These are phyloP conservation scores for Myathropa florea DNA, from an alignment of 2,888 invertebrate species.

Conservation along the genomic window DNA sequence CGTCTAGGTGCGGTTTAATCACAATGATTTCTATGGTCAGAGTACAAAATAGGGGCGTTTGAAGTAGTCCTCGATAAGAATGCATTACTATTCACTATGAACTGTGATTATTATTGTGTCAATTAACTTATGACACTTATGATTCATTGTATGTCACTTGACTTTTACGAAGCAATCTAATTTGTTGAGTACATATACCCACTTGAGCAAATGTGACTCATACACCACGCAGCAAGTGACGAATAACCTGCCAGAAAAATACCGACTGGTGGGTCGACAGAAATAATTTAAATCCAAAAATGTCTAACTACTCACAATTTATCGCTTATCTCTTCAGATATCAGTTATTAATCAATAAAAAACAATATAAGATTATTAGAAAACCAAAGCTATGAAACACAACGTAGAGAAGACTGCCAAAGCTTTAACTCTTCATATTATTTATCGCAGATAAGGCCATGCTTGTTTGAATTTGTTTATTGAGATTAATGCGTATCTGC, in stretches of 20 bases:
- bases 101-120: background rate
- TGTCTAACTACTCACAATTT: background rate
- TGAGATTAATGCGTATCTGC: background rate
- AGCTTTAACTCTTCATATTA: background rate
- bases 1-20: too few relatives aligned
- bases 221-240: background rate
- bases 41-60: too few relatives aligned
- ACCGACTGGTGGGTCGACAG: background rate
- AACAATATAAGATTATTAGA: background rate
- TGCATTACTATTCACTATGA: background rate
- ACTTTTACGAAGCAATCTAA: background rate
- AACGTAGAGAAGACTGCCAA: background rate
- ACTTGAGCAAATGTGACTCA: background rate
- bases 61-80: too few relatives aligned
- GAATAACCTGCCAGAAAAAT: background rate
- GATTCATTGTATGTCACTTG: constrained; percentile 1
- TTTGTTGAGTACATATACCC: background rate
- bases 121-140: background rate
- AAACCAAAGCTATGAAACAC: background rate
- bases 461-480: background rate
- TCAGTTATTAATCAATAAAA: background rate
- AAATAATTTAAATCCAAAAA: background rate
- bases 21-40: too few relatives aligned
- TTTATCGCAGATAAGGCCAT: background rate
- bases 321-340: background rate